These are phyloP conservation scores for Argyresthia albistria DNA, from an alignment of 2,888 invertebrate genomes.

Conservation along the genomic window DNA sequence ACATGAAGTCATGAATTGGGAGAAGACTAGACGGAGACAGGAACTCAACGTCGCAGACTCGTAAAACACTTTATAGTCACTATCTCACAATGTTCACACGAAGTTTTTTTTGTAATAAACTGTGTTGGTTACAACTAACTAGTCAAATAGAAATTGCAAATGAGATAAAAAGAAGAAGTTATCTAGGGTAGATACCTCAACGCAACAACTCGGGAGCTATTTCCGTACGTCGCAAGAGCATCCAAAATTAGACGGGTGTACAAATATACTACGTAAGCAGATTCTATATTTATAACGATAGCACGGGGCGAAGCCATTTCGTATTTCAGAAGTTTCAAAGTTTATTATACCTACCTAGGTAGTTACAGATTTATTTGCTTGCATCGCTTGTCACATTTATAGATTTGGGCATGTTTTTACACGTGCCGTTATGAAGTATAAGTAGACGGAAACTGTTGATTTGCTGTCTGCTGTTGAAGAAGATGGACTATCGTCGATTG, in stretches of 20 bases:
- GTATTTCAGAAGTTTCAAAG: neutral
- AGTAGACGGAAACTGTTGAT: neutral
- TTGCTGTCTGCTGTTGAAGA: neutral
- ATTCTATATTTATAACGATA: constrained; percentile 27
- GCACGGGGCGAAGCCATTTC: constrained; percentile 9
- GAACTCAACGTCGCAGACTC: too few species aligned
- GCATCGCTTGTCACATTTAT: neutral
- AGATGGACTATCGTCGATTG: neutral
- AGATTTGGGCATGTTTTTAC: too few species aligned
- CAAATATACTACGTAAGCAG: constrained; percentile 33
- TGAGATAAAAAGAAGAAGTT: neutral
- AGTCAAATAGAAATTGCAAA: too few species aligned
- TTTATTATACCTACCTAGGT: neutral
- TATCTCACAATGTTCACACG: too few species aligned
- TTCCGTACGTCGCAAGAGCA: constrained; percentile 36
- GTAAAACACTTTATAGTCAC: too few species aligned
- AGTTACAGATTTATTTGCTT: neutral
- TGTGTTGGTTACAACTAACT: too few species aligned
- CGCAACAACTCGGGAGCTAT: constrained; percentile 26
- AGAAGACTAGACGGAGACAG: too few species aligned
- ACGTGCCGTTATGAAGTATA: neutral
- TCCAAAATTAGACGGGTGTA: constrained; percentile 44
- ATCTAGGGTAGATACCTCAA: constrained; percentile 5
- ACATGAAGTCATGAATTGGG: too few species aligned
- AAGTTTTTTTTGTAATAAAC: too few species aligned